Conservation (phyloP, 2,113 vertebrate genomes). For the Microcebus lehilahytsara region DNA sequence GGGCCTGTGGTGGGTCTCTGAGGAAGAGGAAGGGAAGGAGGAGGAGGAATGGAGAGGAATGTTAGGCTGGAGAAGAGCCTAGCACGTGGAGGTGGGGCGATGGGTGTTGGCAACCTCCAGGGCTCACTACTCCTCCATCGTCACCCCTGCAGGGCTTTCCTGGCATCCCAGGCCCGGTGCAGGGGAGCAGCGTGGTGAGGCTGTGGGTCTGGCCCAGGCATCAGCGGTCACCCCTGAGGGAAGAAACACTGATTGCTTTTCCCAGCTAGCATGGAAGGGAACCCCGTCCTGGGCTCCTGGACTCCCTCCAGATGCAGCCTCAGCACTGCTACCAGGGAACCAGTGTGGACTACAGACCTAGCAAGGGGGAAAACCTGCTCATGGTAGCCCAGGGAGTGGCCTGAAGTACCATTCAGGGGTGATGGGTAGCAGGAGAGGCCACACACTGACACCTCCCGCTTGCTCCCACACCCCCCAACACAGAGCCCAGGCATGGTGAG, state of each 20-base stretch:
- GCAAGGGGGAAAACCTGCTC: not conserved
- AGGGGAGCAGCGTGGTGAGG: not conserved
- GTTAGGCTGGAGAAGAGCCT: not conserved
- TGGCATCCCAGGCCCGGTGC: accelerated
- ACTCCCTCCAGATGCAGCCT: not conserved
- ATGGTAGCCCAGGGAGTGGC: not conserved
- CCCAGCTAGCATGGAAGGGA: not conserved
- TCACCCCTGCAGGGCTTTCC: not conserved
- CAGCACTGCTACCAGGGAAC: too few relatives aligned
- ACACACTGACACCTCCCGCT: not conserved
- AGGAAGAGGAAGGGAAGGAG: too few relatives aligned
- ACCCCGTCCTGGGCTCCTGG: not conserved
- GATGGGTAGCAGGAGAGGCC: not conserved
- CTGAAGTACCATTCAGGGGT: not conserved
- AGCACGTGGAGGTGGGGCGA: accelerated
- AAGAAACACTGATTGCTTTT: not conserved
- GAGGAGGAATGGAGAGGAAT: too few relatives aligned
- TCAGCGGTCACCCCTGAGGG: not conserved
- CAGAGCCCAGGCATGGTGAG: not conserved
- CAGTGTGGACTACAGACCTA: not conserved
- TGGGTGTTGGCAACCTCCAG: not conserved
- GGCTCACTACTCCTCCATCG: not conserved
- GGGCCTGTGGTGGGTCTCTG: too few relatives aligned
- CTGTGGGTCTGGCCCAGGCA: not conserved
- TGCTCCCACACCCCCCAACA: too few relatives aligned